Base-by-base conservation (phyloP, 2,113 vertebrate species). In the Hemiprocne comata region DNA sequence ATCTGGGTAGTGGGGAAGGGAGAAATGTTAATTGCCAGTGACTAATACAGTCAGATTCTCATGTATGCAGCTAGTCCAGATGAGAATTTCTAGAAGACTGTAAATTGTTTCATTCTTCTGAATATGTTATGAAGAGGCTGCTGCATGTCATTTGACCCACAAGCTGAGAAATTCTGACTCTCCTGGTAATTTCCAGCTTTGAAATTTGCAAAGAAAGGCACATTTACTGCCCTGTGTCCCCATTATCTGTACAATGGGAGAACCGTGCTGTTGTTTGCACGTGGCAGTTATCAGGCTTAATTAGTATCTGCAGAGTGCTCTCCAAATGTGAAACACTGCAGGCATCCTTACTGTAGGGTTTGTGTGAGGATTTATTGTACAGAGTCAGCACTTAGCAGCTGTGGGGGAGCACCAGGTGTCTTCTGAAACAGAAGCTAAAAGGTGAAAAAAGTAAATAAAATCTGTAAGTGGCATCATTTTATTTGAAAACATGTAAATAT, bases 21-120 rank as follows among this genome's bases (percentile, higher is more conserved):
- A 93, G 72, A 93, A 77, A 85, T 91, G 75, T 75, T 91, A 87
- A 58, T 88, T 75, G 31, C 71, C 62, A 85, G 54, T 85, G 91
- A 94, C 67, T 85, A 77, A 87, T 82, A 21, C 38, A 85, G 46
- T 57, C 74, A 58, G 57, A 13, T 60, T 87, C 50, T 94, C 51
- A 13, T 55, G 38, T 51, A 7, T 48, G 38, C 69, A 73, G 60
- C 69, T 70, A 31, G 21, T 58, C 64, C 26, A 94, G 53, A 87
- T 75, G 58, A 38, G 82, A 78, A 33, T 58, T 66, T 91, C 58
- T 58, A 40, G 67, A 86, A 84, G 72, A n/a, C 65, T 58, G 10
- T 36, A 44, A 61, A 72, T 17, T 36, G 18, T 46, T 87, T 78
- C 85, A 36, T 36, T 87, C 58, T 55, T 79, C 57, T 9, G 33